Base-by-base conservation (phyloP, 1,140 invertebrate genomes). In the Philaenus spumarius region DNA sequence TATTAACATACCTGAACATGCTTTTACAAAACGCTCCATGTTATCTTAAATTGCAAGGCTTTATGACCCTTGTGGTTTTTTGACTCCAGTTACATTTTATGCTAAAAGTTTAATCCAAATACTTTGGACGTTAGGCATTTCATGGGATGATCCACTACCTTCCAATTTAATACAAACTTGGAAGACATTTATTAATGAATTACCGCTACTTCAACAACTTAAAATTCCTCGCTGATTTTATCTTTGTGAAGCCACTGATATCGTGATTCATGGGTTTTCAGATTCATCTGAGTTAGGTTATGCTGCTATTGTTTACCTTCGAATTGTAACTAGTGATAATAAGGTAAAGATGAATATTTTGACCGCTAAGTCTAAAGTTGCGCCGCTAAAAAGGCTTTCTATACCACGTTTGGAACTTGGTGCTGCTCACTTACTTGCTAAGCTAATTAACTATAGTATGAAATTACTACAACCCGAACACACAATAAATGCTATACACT, bases 311-410 rank as follows among this genome's bases (percentile, higher is more conserved):
- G 43, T 46, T 1, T 50, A 11, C n/a, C 5, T 50, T 2, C 14
- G 47, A 2, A 11, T 4, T 15, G 9, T 19, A 11, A 4, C 3
- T 14, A 1, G 4, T 14, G 4, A 24, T n/a, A 26, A 19, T 14
- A 20, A 24, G 22, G 14, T 30, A 7, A 11, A 11, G 2, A 34
- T 23, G 30, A 1, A 23, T 30, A 11, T 26, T 15, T n/a, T 50
- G 22, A 34, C 22, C 5, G 15, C 47, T 6, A 60, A 60, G 45
- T 46, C 58, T 9, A 43, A 47, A 1, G 42, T 60, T 11, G 52
- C 59, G 2, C 53, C 59, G 2, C 34, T 55, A 12, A 55, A 56
- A 39, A 35, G n/a, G 9, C 12, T 60, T 1, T 22, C 12, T 3
- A 23, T 60, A 12, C 43, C 52, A 14, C 40, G 43, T 7, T 39